Percentiles rank a stretch among this genome's conserved stretches.
phyloP scores from a whole-genome alignment of 1,140 invertebrate species.

The Microplitis demolitor region DNA sequence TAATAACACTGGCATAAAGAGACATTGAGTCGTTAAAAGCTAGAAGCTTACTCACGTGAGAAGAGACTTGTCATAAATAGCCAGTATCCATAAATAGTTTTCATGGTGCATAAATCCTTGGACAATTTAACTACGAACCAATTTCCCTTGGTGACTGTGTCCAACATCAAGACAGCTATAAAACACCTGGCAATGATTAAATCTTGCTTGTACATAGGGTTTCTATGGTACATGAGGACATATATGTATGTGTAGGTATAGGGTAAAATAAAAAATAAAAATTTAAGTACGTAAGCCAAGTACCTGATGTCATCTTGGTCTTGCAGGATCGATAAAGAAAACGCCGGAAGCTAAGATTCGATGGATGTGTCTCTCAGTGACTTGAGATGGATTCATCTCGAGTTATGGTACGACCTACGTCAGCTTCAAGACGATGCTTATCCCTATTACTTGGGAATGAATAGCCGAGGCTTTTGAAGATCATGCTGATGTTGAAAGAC shows the following conservation, averaged over 20 bases:
- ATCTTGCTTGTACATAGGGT: background rate
- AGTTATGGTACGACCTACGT: conserved; percentile 14
- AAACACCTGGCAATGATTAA: background rate
- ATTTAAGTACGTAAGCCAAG: background rate
- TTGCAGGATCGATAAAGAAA: background rate
- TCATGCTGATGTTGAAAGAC: background rate
- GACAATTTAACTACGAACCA: conserved; percentile 30
- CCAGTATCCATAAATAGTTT: background rate
- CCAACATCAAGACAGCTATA: background rate
- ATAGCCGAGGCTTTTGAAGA: conserved; percentile 1
- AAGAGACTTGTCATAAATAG: conserved; percentile 32
- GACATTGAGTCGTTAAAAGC: conserved; percentile 11
- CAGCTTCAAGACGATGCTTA: conserved; percentile 10
- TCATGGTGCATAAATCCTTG: conserved; percentile 31
- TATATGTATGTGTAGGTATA: background rate
- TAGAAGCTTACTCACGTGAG: background rate
- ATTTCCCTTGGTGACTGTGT: conserved; percentile 23
- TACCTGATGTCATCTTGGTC: background rate
- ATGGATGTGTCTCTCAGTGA: background rate
- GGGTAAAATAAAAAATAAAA: background rate
- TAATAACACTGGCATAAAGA: background rate
- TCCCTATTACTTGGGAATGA: conserved; percentile 13
- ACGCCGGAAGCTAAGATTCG: background rate
- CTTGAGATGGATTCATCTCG: conserved; percentile 1
- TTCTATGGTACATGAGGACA: too few relatives aligned